These are phyloP conservation scores for Stictonetta naevosa DNA, from an alignment of 2,113 vertebrate genomes.

Conservation along the genomic window DNA sequence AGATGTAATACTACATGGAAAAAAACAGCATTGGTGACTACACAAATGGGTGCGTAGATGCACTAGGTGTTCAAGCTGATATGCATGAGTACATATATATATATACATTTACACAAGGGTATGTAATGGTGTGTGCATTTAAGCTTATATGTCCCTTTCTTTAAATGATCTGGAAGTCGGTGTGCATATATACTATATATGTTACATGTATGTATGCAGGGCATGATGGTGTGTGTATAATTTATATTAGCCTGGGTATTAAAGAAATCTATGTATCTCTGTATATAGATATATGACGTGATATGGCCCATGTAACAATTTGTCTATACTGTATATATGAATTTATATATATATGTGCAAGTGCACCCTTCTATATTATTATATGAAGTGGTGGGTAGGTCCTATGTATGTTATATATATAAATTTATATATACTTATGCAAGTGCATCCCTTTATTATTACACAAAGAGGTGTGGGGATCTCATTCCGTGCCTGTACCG, in stretches of 20 bases:
- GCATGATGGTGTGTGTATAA: background rate
- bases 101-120: background rate
- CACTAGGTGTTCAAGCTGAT: accelerated
- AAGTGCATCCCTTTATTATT: no score
- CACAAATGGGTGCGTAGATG: background rate
- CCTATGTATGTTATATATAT: background rate
- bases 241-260: background rate
- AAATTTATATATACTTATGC: background rate
- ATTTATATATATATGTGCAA: background rate
- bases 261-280: background rate
- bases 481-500: accelerated
- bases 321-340: background rate
- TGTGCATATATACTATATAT: background rate
- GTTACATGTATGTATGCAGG: background rate
- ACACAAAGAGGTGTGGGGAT: accelerated
- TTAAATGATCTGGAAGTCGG: background rate
- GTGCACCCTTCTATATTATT: background rate
- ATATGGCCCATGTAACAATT: background rate
- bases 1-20: background rate
- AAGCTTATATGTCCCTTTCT: background rate
- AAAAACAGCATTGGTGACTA: accelerated
- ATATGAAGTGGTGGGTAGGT: background rate
- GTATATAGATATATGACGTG: accelerated
- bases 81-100: background rate
- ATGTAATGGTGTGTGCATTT: background rate